A percentile compares a stretch with the other conserved stretches of the same genome.
Evolutionary conservation across 2,797 vertebrate species (phyloP).

Genomic region (Enteromius radiatus): DNA sequence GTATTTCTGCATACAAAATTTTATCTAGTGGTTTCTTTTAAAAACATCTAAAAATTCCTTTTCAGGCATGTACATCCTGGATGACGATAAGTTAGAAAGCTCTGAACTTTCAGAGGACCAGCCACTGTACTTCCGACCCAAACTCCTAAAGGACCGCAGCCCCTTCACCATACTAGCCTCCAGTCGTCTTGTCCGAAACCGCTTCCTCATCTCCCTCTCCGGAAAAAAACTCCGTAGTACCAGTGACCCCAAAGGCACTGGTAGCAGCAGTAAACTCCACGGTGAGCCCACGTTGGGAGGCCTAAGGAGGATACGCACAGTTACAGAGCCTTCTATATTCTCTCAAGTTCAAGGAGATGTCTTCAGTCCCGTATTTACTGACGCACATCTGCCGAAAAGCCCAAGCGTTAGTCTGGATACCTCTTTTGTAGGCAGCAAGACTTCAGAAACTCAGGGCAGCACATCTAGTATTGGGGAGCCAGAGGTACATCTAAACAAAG

Average conservation of each 20-base stretch:
- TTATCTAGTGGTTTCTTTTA: background rate
- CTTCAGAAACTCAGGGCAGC: conserved; percentile 75
- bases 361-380: conserved; percentile 81
- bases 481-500: conserved; percentile 83
- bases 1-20: background rate
- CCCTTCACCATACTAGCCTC: conserved; percentile 93
- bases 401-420: conserved; percentile 91
- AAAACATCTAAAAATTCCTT: conserved; percentile 2
- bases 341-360: conserved; percentile 87
- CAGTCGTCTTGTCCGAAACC: conserved; percentile 90
- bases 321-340: conserved; percentile 89
- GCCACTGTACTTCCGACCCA: conserved; percentile 85
- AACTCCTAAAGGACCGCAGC: conserved; percentile 91
- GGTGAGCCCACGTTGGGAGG: conserved; percentile 83
- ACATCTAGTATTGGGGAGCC: conserved; percentile 76
- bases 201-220: conserved; percentile 93
- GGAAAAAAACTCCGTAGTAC: conserved; percentile 95
- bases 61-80: conserved; percentile 94
- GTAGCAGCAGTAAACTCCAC: conserved; percentile 62
- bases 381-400: conserved; percentile 85
- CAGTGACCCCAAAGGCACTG: conserved; percentile 87
- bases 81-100: conserved; percentile 90
- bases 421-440: conserved; percentile 88
- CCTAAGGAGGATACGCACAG: conserved; percentile 87
- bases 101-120: conserved; percentile 89